A percentile compares a stretch with the other conserved stretches of the same genome.
These are phyloP conservation scores for Drosophila kikkawai DNA, from an alignment of 1,140 invertebrate genomes.

Conservation along the genomic window DNA sequence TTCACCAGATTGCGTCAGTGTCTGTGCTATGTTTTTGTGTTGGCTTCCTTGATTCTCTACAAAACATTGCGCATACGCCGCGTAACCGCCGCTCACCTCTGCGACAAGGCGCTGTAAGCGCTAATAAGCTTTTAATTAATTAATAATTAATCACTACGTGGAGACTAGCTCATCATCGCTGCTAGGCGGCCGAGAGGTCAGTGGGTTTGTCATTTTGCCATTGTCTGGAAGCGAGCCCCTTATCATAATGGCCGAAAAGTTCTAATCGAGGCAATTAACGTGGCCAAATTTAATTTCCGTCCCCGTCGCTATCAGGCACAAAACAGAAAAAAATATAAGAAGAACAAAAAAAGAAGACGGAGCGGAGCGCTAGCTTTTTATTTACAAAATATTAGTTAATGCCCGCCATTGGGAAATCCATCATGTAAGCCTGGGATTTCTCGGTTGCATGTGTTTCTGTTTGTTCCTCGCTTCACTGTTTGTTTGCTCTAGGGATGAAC, in stretches of 20 bases:
- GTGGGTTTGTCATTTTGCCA: constrained; percentile 41
- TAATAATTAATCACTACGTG: constrained; percentile 74
- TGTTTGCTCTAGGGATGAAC: constrained; percentile 30
- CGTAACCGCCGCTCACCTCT: background rate
- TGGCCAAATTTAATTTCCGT: constrained; percentile 82
- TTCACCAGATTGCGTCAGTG: constrained; percentile 30
- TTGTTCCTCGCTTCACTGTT: constrained; percentile 45
- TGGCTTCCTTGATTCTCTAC: background rate
- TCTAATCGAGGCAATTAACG: constrained; percentile 81
- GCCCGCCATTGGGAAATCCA: constrained; percentile 71
- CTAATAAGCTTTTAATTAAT: constrained; percentile 76
- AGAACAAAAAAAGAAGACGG: constrained; percentile 22
- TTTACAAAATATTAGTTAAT: constrained; percentile 79
- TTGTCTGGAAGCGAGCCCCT: constrained; percentile 52
- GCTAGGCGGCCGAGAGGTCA: constrained; percentile 35
- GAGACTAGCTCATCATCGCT: constrained; percentile 32
- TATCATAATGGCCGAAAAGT: constrained; percentile 81
- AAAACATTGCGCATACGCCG: constrained; percentile 49
- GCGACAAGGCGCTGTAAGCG: constrained; percentile 42
- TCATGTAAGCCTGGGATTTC: constrained; percentile 72
- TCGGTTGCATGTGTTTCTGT: constrained; percentile 44
- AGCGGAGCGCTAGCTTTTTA: constrained; percentile 51
- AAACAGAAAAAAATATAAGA: constrained; percentile 3
- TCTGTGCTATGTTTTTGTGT: constrained; percentile 21
- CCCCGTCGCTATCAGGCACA: constrained; percentile 65